Percentiles rank a stretch among this genome's conserved stretches.
These are phyloP conservation scores for Acrocephalus scirpaceus DNA, from an alignment of 2,797 vertebrate genomes.

Conservation along the genomic window DNA sequence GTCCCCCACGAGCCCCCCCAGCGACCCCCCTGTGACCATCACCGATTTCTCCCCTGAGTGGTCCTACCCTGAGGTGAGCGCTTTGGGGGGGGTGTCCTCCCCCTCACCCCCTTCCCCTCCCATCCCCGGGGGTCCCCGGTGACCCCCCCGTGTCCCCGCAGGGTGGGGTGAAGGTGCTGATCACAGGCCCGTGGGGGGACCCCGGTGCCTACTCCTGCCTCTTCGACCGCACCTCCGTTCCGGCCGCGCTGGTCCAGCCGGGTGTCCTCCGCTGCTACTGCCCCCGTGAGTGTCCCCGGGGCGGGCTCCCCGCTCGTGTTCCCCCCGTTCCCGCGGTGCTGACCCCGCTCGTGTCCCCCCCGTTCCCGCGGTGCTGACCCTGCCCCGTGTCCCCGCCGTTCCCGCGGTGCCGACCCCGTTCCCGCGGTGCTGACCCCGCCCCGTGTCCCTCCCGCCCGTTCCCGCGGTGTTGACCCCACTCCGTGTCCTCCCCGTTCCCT, in stretches of 20 bases:
- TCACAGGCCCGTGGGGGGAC: neutral
- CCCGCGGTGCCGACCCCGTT: too few relatives aligned
- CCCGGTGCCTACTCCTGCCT: neutral
- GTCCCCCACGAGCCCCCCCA: neutral
- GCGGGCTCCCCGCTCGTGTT: rapidly evolving
- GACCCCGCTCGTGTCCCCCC: neutral
- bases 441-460: too few relatives aligned
- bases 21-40: neutral
- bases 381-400: too few relatives aligned
- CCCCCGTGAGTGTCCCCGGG: neutral
- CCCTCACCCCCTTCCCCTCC: neutral
- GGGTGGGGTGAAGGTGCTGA: neutral
- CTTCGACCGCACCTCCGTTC: neutral
- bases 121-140: neutral
- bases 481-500: too few relatives aligned
- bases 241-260: neutral
- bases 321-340: rapidly evolving
- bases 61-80: neutral
- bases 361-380: too few relatives aligned
- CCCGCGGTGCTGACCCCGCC: too few relatives aligned
- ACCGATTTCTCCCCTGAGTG: neutral
- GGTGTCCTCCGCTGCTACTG: neutral
- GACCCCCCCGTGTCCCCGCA: neutral
- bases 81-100: neutral
- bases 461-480: too few relatives aligned